Evolutionary conservation across 2,797 vertebrate species (phyloP).

Genomic region (Brachyrhaphis roseni): DNA sequence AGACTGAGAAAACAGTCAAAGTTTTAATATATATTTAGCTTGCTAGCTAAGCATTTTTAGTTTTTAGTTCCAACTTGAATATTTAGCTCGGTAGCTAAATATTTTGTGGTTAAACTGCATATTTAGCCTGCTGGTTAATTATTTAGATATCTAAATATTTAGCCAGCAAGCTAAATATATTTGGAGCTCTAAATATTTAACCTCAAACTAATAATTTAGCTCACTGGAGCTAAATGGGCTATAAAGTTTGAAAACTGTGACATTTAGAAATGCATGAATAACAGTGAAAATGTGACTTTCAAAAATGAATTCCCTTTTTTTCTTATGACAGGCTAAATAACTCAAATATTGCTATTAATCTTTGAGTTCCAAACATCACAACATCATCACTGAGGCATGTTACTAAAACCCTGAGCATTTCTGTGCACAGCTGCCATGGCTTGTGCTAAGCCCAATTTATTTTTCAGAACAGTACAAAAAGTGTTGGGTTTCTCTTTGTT

Average conservation of each 20-base stretch:
- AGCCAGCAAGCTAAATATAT: no score
- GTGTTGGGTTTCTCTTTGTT: background rate
- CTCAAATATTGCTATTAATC: background rate
- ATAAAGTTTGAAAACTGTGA: background rate
- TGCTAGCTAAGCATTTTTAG: no score
- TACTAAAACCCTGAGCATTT: constrained; percentile 2
- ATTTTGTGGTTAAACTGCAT: background rate
- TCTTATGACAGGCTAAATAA: background rate
- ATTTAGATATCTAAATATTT: background rate
- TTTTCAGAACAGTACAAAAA: background rate
- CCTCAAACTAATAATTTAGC: background rate
- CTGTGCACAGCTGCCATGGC: background rate
- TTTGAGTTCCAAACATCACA: background rate
- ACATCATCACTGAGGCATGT: background rate
- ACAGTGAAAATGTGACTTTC: background rate
- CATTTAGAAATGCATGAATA: background rate
- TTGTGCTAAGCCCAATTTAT: background rate
- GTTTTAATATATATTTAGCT: no score
- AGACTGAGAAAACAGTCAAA: no score
- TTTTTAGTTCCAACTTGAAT: background rate
- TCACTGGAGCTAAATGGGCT: background rate
- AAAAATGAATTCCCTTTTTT: background rate
- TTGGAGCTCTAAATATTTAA: background rate
- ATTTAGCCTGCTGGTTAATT: background rate
- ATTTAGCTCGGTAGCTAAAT: background rate